Evolutionary conservation across 1,140 invertebrate species (phyloP).

Genomic region (Drosophila paulistorum): DNA sequence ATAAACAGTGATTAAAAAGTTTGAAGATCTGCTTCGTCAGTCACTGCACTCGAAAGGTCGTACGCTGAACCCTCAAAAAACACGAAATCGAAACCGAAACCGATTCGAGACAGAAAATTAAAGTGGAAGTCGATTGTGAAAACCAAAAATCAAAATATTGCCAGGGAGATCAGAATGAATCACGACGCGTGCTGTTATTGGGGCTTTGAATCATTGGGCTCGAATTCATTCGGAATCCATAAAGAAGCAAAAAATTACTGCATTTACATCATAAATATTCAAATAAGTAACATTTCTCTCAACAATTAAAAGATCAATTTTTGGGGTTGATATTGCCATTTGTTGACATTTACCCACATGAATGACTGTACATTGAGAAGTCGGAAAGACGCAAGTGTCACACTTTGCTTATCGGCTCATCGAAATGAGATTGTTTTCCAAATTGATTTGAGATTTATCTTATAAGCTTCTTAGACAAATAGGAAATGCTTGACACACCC

Average conservation of each 20-base stretch:
- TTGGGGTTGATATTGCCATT: slow-evolving; percentile 34
- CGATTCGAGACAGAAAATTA: slow-evolving; percentile 20
- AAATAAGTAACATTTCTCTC: slow-evolving; percentile 55
- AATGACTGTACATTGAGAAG: slow-evolving; percentile 20
- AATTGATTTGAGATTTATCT: slow-evolving; percentile 3
- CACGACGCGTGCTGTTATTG: slow-evolving; percentile 67
- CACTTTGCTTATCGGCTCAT: slow-evolving; percentile 12
- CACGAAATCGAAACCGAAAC: slow-evolving; percentile 26
- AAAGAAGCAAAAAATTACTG: slow-evolving; percentile 61
- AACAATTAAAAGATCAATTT: slow-evolving; percentile 71
- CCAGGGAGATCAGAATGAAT: slow-evolving; percentile 41
- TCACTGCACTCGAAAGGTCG: slow-evolving; percentile 75
- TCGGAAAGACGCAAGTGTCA: slow-evolving; percentile 23
- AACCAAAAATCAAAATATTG: slow-evolving; percentile 22
- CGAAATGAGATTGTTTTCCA: neutral
- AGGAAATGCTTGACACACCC: slow-evolving; percentile 6
- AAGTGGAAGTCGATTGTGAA: slow-evolving; percentile 20
- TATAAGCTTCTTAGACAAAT: neutral
- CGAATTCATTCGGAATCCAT: neutral
- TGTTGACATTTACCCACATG: slow-evolving; percentile 38
- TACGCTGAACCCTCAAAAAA: slow-evolving; percentile 61
- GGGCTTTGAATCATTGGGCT: slow-evolving; percentile 46
- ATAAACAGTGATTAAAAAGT: slow-evolving; percentile 71
- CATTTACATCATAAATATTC: slow-evolving; percentile 76
- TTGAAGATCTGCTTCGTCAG: slow-evolving; percentile 41